phyloP scores from a whole-genome alignment of 53 echinoderm and acorn worm genomes.

The Mesocentrotus franciscanus region DNA sequence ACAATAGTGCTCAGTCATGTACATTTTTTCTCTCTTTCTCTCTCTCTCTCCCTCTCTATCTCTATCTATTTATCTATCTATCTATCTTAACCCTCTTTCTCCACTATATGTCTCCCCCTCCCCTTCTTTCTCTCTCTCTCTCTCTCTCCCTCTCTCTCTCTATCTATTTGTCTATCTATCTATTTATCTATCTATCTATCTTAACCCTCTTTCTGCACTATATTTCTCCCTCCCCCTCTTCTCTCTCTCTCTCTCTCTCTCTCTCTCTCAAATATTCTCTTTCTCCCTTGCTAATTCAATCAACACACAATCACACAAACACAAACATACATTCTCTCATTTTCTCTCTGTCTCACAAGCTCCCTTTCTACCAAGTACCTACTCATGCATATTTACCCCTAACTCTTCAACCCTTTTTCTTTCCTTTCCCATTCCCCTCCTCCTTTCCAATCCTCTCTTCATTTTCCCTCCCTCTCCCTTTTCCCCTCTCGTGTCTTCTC shows the following conservation, averaged over 20 bases:
- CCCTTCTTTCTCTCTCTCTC: neutral
- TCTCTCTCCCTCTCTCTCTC: neutral
- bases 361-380: neutral
- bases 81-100: too few species aligned
- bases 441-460: neutral
- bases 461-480: neutral
- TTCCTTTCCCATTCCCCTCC: neutral
- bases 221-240: neutral
- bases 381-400: neutral
- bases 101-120: neutral
- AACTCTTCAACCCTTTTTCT: neutral
- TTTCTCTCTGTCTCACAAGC: neutral
- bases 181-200: too few species aligned
- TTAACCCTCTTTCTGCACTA: too few species aligned
- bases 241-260: neutral
- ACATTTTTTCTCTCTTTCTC: too few species aligned
- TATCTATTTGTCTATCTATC: neutral
- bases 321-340: neutral
- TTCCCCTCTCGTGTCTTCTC: constrained; percentile 4
- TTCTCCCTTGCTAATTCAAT: neutral
- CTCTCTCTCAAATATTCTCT: neutral
- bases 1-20: too few species aligned
- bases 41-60: neutral
- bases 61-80: neutral
- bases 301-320: too few species aligned